Percentiles rank a stretch among this genome's conserved stretches.
phyloP scores from a whole-genome alignment of 2,888 invertebrate genomes.

The Pristionchus japonicus region DNA sequence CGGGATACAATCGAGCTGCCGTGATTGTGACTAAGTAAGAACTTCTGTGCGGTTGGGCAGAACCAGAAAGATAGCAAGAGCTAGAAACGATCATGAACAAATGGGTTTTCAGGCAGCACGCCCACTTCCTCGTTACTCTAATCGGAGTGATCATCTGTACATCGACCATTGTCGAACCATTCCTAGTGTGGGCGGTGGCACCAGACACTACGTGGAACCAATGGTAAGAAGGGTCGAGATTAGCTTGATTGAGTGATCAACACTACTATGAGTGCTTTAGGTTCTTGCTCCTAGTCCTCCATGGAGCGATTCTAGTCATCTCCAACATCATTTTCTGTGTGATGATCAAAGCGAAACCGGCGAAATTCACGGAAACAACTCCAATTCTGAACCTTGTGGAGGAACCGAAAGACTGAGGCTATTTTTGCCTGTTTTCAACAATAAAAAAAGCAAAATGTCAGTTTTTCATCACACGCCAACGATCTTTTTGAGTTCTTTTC shows the following conservation, averaged over 20 bases:
- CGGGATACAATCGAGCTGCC: constrained; percentile 53
- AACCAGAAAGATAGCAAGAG: not conserved
- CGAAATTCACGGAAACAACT: constrained; percentile 26
- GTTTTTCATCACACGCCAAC: too few relatives aligned
- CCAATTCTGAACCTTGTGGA: not conserved
- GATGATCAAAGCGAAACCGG: constrained; percentile 43
- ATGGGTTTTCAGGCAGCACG: constrained; percentile 50
- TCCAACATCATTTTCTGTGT: constrained; percentile 44
- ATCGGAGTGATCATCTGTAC: constrained; percentile 50
- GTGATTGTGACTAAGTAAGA: constrained; percentile 48
- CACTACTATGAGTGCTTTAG: not conserved
- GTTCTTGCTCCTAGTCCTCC: constrained; percentile 36
- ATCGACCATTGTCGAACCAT: constrained; percentile 49
- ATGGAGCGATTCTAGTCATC: constrained; percentile 44
- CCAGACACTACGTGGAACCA: constrained; percentile 48
- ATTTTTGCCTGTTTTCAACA: too few relatives aligned
- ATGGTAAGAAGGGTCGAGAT: not conserved
- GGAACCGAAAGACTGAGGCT: not conserved
- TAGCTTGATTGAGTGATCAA: not conserved
- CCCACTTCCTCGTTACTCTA: constrained; percentile 49
- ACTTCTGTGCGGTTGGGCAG: too few relatives aligned
- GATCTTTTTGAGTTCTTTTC: too few relatives aligned
- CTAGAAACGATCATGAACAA: not conserved
- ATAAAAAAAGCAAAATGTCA: too few relatives aligned
- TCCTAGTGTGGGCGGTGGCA: constrained; percentile 46